Base-by-base conservation (phyloP, 2,888 invertebrate species). In the Acholoe squamosa region DNA sequence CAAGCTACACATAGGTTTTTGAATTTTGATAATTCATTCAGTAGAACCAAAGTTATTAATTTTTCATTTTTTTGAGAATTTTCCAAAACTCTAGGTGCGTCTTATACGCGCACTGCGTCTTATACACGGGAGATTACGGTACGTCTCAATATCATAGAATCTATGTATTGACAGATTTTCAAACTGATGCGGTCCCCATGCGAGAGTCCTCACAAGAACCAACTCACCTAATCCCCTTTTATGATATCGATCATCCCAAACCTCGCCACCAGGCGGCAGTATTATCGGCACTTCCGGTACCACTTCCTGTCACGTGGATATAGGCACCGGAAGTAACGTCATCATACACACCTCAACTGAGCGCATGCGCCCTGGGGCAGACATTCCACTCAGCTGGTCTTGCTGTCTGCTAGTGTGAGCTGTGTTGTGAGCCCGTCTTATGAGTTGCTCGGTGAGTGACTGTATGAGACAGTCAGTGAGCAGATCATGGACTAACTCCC, bases 231-330 rank as follows among this genome's bases (percentile, higher is more conserved):
- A 43, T 43, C 80, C 25, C 43, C 80, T 80, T 80, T 80, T 25
- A 33, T 80, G 33, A 12, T 80, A 80, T 80, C 80, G 80, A 80
- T 43, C 80, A 31, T 76, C 76, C 22, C 61, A 22, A n/a, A 76
- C 0, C 80, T 5, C 80, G 5, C 80, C 80, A 80, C 33, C 34
- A n/a, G 80, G 34, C 34, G 80, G 22, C 80, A 43, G 80, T 22
- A 80, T 80, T 80, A 80, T 80, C 80, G 80, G 80, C 80, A 80
- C 80, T 80, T 80, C 80, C 34, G 34, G 34, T 80, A 80, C 80
- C 80, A 80, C 80, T 80, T 80, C 80, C 80, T 80, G 80, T 80
- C 80, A 80, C 80, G 80, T 80, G 80, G 80, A 80, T 43, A 80
- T 43, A 43, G 80, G 80, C 31, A 80, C 80, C 80, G 80, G 80